Base-by-base conservation (phyloP, 2,888 invertebrate species). In the Coleophora deauratella region DNA sequence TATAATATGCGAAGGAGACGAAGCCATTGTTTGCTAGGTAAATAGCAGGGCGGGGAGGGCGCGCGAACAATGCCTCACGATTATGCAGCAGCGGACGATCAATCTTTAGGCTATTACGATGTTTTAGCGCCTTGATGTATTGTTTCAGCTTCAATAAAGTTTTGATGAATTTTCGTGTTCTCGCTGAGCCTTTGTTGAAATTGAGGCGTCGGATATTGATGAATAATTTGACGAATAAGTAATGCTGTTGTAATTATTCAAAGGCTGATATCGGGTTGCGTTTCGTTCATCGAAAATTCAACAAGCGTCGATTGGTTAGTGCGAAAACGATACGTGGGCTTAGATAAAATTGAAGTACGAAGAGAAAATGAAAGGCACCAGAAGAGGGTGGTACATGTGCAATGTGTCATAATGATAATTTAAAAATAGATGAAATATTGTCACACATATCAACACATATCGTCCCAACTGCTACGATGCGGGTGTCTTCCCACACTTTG, bases 81-180 rank as follows among this genome's bases (percentile, higher is more conserved):
- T 79, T 76, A 73, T 72, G 65, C 71, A 63, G 69, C 72, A 68
- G 72, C 64, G 44, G 37, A 47, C 45, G 72, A 84, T 84, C 81
- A 81, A 84, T 84, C 82, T 82, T 72, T 65, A 61, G 72, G 65
- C 79, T 77, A 82, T 82, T 81, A 80, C 72, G 74, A 79, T 81
- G 80, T 77, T 80, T 82, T 82, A 81, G 77, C 79, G 76, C 72
- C 77, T 75, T 78, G 79, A 81, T 81, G 80, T 84, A 84, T 84
- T 84, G 84, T 84, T 82, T 80, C 73, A 73, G 79, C 75, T 70
- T 80, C 77, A 81, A 82, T 81, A 79, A 84, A 82, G 80, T 85
- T 84, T 81, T 82, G 84, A 84, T 84, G 77, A 80, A 85, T 81
- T 77, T 81, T 78, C 74, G 68, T 74, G 72, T 75, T 75, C 68